These are phyloP conservation scores for Steatocranus sp. DNA, from an alignment of 2,797 vertebrate species.

Conservation along the genomic window DNA sequence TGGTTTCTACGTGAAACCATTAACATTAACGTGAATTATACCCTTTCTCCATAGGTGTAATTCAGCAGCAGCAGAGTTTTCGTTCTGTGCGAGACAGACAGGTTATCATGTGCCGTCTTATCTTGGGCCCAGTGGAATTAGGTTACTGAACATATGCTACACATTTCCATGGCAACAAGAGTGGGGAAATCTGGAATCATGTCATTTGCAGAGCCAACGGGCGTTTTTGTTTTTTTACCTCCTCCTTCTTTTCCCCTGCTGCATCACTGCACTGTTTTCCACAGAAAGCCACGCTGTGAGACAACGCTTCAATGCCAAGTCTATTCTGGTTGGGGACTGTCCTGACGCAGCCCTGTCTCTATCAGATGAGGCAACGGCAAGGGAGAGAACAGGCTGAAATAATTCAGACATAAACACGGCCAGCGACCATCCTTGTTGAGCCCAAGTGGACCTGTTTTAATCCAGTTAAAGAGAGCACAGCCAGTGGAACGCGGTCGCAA, in stretches of 20 bases:
- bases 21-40: neutral
- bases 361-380: conserved; percentile 3
- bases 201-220: conserved; percentile 50
- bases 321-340: conserved; percentile 24
- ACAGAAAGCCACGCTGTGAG: conserved; percentile 26
- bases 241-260: neutral
- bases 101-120: conserved; percentile 43
- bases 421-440: conserved; percentile 28
- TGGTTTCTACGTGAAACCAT: neutral
- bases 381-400: conserved; percentile 22
- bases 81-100: neutral
- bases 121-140: conserved; percentile 44
- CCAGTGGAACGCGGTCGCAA: conserved; percentile 31
- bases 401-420: conserved; percentile 54
- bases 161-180: conserved; percentile 70
- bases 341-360: conserved; percentile 33
- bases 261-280: conserved; percentile 37
- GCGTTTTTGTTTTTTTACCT: conserved; percentile 6
- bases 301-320: conserved; percentile 31
- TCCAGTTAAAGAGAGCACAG: conserved; percentile 64
- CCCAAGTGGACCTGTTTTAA: conserved; percentile 60
- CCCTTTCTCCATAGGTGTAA: neutral
- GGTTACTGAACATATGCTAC: conserved; percentile 66
- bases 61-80: neutral
- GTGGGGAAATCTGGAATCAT: conserved; percentile 51